Conservation (phyloP, 1,140 invertebrate species). For the Lasaia peninsularis region DNA sequence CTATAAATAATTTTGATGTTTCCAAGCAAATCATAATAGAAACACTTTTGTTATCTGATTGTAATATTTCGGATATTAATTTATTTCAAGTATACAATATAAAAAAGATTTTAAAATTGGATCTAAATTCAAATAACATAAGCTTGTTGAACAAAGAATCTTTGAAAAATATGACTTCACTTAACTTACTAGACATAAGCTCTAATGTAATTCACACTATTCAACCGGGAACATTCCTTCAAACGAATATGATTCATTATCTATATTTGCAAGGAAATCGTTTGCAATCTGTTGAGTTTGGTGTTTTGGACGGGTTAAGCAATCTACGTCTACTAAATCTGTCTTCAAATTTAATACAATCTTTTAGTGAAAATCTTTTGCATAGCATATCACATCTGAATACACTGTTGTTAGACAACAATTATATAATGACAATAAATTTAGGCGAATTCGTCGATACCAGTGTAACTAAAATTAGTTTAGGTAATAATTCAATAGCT, state of each 20-base stretch:
- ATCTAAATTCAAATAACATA: conserved; percentile 23
- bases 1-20: too few relatives aligned
- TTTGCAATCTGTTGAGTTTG: conserved; percentile 29
- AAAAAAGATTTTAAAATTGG: conserved; percentile 18
- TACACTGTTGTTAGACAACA: conserved; percentile 16
- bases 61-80: too few relatives aligned
- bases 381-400: conserved; percentile 9
- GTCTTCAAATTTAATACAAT: conserved; percentile 29
- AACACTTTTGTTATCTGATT: too few relatives aligned
- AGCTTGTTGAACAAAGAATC: conserved; percentile 8
- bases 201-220: conserved; percentile 33
- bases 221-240: conserved; percentile 35
- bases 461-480: conserved; percentile 15
- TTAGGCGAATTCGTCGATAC: background rate
- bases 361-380: conserved; percentile 18
- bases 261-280: conserved; percentile 37
- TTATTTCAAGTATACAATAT: background rate
- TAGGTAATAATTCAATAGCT: conserved; percentile 37
- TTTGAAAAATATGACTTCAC: conserved; percentile 22
- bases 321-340: conserved; percentile 28
- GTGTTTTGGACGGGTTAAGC: conserved; percentile 35
- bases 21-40: too few relatives aligned
- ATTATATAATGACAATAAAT: conserved; percentile 5
- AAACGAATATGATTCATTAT: conserved; percentile 25
- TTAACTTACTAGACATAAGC: conserved; percentile 28